phyloP scores from a whole-genome alignment of 2,113 vertebrate genomes.

The Clarias magur region DNA sequence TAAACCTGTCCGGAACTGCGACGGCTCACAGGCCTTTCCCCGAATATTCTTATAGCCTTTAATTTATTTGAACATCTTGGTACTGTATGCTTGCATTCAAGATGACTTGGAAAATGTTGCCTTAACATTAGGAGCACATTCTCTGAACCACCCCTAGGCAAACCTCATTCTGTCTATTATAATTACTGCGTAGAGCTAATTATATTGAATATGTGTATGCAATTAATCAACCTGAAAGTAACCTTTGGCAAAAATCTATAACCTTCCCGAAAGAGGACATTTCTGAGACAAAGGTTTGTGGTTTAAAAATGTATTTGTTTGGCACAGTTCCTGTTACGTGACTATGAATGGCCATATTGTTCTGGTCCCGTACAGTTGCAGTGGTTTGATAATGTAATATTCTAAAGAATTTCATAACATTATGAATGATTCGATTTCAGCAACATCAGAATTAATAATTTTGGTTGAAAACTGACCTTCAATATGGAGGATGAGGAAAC shows the following conservation, averaged over 20 bases:
- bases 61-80: neutral
- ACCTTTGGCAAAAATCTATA: neutral
- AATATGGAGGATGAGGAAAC: no score
- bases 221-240: neutral
- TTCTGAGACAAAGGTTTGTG: neutral
- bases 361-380: no score
- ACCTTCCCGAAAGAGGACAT: neutral
- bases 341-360: neutral
- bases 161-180: neutral
- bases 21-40: no score
- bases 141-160: neutral
- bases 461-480: no score
- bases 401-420: no score
- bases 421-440: no score
- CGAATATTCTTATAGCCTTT: neutral
- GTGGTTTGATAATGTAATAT: no score
- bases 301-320: neutral
- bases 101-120: neutral
- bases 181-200: neutral
- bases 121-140: neutral
- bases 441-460: no score
- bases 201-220: neutral
- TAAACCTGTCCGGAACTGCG: neutral
- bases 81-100: neutral
- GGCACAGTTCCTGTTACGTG: no score